phyloP scores from a whole-genome alignment of 2,797 vertebrate species.

The Hippocampus kuda region DNA sequence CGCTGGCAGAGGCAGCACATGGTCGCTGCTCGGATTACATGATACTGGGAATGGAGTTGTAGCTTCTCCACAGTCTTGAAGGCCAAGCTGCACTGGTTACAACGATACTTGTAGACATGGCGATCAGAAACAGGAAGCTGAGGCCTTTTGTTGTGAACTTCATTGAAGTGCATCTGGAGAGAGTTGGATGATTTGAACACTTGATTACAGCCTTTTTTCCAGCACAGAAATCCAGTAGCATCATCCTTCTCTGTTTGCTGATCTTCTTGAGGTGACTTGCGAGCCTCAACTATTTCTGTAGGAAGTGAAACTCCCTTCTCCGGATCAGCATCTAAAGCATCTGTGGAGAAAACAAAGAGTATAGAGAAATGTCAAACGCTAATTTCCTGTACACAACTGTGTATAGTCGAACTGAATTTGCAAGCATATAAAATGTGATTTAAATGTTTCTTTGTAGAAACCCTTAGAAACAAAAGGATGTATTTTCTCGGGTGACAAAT shows the following conservation, averaged over 20 bases:
- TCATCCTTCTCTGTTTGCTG: slow-evolving; percentile 78
- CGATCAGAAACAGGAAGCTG: slow-evolving; percentile 95
- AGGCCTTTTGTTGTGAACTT: slow-evolving; percentile 92
- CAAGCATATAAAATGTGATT: not conserved
- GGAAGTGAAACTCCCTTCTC: slow-evolving; percentile 74
- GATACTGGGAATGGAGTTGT: slow-evolving; percentile 97
- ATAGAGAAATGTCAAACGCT: slow-evolving; percentile 2
- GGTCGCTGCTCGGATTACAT: slow-evolving; percentile 93
- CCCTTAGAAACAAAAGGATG: not conserved
- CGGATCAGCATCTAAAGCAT: slow-evolving; percentile 74
- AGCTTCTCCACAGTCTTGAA: slow-evolving; percentile 98
- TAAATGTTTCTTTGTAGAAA: not conserved
- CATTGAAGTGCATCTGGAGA: slow-evolving; percentile 95
- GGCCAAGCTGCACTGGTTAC: slow-evolving; percentile 96
- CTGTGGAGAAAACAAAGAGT: slow-evolving; percentile 58
- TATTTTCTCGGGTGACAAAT: not conserved
- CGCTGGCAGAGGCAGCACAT: slow-evolving; percentile 99
- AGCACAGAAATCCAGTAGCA: slow-evolving; percentile 86
- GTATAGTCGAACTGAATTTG: not conserved
- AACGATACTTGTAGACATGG: slow-evolving; percentile 98
- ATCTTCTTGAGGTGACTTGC: slow-evolving; percentile 74
- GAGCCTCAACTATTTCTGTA: slow-evolving; percentile 69
- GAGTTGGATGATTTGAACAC: slow-evolving; percentile 92
- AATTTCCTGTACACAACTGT: not conserved
- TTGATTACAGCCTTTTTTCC: slow-evolving; percentile 99